Base-by-base conservation (phyloP, 2,113 vertebrate species). In the Dasyprocta punctata region DNA sequence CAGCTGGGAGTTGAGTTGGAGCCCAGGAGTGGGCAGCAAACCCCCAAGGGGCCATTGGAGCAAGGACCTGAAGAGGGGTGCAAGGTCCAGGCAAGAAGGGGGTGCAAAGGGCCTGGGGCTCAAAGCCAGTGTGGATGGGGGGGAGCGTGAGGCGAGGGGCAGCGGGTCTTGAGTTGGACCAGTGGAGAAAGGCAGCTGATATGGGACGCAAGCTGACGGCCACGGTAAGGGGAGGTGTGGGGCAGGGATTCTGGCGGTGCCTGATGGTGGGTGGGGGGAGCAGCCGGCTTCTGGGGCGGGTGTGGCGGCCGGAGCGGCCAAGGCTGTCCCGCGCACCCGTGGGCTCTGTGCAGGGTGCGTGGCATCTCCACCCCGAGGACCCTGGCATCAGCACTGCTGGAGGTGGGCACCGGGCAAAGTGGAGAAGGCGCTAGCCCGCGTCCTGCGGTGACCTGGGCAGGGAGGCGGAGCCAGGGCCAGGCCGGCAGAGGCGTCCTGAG, bases 371-470 rank as follows among this genome's bases (percentile, higher is more conserved):
- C 47, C 77, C 9, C 9, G 13, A 36, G 19, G 60, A 22, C 85
- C 14, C 12, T 14, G 6, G 4, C 4, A 0, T 36, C 38, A 44
- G 85, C 54, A 6, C 22, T 33, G n/a, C 22, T 5, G 2, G 10
- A 67, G 30, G 85, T 17, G n/a, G 38, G 52, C 14, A 14, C 61
- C 33, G 26, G 71, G 26, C 38, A 0, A 17, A 10, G 30, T 4
- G 11, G 49, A 24, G n/a, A 56, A 30, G 47, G 17, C 24, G 30
- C 38, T 7, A n/a, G 36, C 56, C 56, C 54, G 36, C 2, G 4
- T 52, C 33, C 28, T 60, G 33, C 33, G 44, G 38, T 49, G 44
- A 86, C 20, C 8, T 8, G 17, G 4, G 63, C 30, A 6, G 14
- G 36, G 26, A 22, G 17, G 8, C 10, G 26, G 60, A 60, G 19